Conservation (phyloP, 2,888 invertebrate genomes). For the Pilophorus perplexus region DNA sequence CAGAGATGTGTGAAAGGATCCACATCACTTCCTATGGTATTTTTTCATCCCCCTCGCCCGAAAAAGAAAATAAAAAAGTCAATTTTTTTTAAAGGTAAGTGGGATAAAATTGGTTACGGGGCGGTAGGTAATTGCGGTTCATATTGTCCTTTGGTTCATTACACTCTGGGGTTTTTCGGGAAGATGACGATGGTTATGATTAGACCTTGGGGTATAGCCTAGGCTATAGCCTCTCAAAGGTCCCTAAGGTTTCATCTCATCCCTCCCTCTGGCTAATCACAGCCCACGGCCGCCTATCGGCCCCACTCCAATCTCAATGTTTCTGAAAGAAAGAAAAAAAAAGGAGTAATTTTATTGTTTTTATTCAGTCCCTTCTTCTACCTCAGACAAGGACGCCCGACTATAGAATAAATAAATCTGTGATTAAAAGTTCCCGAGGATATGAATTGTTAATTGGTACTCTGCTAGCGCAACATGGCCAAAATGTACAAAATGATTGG, state of each 20-base stretch:
- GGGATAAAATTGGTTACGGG: conserved; percentile 40
- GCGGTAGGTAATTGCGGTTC: conserved; percentile 41
- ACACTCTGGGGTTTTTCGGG: conserved; percentile 32
- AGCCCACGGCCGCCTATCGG: conserved; percentile 16
- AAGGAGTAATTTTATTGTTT: conserved; percentile 23
- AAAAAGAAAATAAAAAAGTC: conserved; percentile 8
- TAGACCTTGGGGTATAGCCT: background rate
- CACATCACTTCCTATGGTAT: conserved; percentile 31
- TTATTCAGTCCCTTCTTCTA: no score
- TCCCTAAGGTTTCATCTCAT: no score
- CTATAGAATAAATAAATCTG: no score
- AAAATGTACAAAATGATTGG: no score
- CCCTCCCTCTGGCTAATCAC: no score
- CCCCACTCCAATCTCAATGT: background rate
- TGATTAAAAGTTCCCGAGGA: no score
- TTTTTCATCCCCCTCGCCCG: conserved; percentile 18
- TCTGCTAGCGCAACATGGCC: no score
- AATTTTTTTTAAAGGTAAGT: conserved; percentile 21
- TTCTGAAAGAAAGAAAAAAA: background rate
- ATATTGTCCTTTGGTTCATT: conserved; percentile 42
- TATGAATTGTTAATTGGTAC: no score
- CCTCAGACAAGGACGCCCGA: no score
- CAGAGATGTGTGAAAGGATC: conserved; percentile 16
- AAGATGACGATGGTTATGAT: conserved; percentile 31
- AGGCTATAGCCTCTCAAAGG: conserved; percentile 21